Base-by-base conservation (phyloP, 2,888 invertebrate species). In the Dioctria linearis region DNA sequence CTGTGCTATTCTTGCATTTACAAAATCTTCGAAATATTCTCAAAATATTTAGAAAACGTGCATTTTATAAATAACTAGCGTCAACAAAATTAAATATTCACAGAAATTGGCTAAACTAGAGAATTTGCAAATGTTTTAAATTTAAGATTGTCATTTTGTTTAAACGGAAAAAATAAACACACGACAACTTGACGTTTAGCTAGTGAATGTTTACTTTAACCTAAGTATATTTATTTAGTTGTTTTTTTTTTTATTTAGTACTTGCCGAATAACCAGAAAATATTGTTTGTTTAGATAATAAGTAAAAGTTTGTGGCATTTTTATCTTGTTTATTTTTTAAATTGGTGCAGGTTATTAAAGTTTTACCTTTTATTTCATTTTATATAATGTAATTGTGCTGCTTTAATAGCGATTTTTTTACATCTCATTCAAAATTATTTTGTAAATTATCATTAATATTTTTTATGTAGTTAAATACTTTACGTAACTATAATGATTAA, bases 121-220 rank as follows among this genome's bases (percentile, higher is more conserved):
- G 11, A 54, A 54, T 54, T 54, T 54, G 11, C 4, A 11, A 51
- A 69, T 69, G 37, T 46, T 66, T 51, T 69, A 69, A 51, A 69
- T 51, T 54, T 69, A 69, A 69, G 69, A 69, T 69, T 69, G 69
- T 69, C 69, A 69, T 37, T 25, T 69, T 25, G 69, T 54, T 51
- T 11, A 54, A 54, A 11, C 39, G 39, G 37, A n/a, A 65, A 40
- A 51, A 54, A 51, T 25, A 39, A 69, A 69, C 2, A 37, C 39
- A 51, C 37, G 3, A 54, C 25, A 69, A 51, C 4, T 11, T 4
- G 40, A 65, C 49, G 4, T 51, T 43, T 37, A 69, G 65, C 65
- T 65, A 39, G 66, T n/a, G 43, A 66, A n/a, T 11, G 54, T 54
- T 54, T 46, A 46, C 49, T 46, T 46, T 54, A 54, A 25, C 11